Base-by-base conservation (phyloP, 2,113 vertebrate genomes). In the Nothobranchius furzeri region DNA sequence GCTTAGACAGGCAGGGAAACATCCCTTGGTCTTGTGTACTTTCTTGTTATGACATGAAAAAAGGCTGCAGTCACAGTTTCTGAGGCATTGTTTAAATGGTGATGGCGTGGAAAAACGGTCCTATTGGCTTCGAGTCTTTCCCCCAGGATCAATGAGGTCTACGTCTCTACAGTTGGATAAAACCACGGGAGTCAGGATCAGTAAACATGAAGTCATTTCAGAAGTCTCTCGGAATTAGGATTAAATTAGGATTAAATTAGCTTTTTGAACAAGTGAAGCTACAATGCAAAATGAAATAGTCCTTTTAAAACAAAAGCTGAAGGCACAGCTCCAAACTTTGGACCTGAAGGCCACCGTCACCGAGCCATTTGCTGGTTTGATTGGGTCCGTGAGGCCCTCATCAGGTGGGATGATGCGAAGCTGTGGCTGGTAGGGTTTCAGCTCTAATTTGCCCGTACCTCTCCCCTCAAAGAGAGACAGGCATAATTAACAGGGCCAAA, bases 401-500 rank as follows among this genome's bases (percentile, higher is more conserved):
- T 87, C 83, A 81, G 67, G 50, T 57, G 68, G 46, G 65, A 81
- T 80, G 81, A 85, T 84, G 73, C 36, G 43, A 61, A 78, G 69
- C 77, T 59, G 60, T 0, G 56, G 70, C 72, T 82, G 64, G 43
- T 20, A 60, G 84, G 70, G 79, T 75, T 69, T 78, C 64, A 60
- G 67, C 75, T 78, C 79, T 86, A 86, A 88, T 90, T 88, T 87
- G 73, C 56, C 72, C 76, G 72, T 75, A 71, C 73, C 60, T 77
- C 70, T 81, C 63, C 35, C 51, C 73, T 82, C 77, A 73, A 85
- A 79, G 82, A 76, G 86, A 72, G 81, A 72, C 64, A 40, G 72
- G 68, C 76, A 73, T 88, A 88, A 89, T 89, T 90, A 89, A 87
- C 75, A 84, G 73, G 67, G 81, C 70, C 78, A 75, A 82, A 87